phyloP scores from a whole-genome alignment of 2,797 vertebrate species.

The Clarias laeviceps region DNA sequence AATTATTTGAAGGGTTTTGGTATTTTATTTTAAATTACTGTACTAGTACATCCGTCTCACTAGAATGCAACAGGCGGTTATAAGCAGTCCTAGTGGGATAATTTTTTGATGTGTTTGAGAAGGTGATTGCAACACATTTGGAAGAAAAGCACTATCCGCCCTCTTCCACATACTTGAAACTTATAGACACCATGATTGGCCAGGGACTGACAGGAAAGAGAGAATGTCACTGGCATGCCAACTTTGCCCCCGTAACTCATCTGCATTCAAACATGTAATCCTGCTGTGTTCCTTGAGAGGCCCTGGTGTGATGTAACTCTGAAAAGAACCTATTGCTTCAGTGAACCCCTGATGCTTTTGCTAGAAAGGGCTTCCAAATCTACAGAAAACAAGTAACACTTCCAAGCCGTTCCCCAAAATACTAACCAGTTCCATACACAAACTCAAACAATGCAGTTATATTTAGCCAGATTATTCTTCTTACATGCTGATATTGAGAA shows the following conservation, averaged over 20 bases:
- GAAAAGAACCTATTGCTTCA: conserved; percentile 1
- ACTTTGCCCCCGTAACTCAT: not conserved
- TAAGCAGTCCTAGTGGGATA: not conserved
- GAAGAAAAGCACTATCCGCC: not conserved
- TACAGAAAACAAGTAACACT: not conserved
- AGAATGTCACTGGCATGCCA: too few relatives aligned
- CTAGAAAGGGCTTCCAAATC: not conserved
- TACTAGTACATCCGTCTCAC: not conserved
- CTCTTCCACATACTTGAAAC: not conserved
- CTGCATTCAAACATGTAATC: not conserved
- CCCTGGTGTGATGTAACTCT: not conserved
- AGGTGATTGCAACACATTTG: too few relatives aligned
- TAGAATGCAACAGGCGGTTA: not conserved
- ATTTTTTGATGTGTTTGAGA: not conserved
- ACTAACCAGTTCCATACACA: not conserved
- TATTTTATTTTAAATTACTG: not conserved
- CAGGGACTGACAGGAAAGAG: not conserved
- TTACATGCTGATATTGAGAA: too few relatives aligned
- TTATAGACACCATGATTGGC: not conserved
- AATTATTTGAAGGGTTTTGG: not conserved
- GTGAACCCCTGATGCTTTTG: not conserved
- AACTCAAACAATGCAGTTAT: not conserved
- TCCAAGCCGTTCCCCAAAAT: not conserved
- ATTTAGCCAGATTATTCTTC: not conserved
- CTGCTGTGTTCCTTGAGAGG: not conserved